Evolutionary conservation across 2,113 vertebrate species (phyloP), one percentile per base, ranked within the genome.

Genomic region (Indicator indicator): DNA sequence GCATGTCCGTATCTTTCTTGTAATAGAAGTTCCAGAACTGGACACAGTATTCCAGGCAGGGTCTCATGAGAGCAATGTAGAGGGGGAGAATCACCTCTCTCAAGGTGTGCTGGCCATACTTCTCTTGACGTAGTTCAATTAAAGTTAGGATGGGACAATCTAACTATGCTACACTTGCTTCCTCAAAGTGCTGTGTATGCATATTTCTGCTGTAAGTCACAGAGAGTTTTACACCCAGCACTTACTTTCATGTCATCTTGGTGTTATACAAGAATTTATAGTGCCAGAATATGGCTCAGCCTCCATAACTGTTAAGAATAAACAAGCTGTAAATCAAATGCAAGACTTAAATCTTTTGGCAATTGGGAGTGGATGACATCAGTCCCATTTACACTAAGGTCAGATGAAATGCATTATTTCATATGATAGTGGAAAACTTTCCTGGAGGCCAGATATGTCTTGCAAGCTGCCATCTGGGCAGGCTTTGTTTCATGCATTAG

Each of bases 251-350:
- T 38, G 60, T 94, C 56, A 32, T 85, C n/a, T 70, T 42, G 64
- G 50, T 69, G 75, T 95, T 91, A 65, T 1, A 42, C 18, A 52
- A n/a, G 21, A 56, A 90, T 91, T 91, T 91, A 77, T 4, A 83
- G 64, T 33, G 65, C 52, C 59, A 95, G 63, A 79, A 88, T 64
- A 83, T 63, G 56, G 56, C n/a, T 91, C 67, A 40, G 90, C 72
- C 85, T 88, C 80, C 0, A 1, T 64, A 73, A 83, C 16, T 71
- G 60, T 69, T 46, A 48, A 76, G 72, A 83, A 95, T 59, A 94
- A 94, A 83, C 83, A 93, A 90, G 62, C 5, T 87, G 71, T 96
- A 89, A 93, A 91, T 87, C 89, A 89, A 65, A 73, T 33, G 13
- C 42, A 85, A 58, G 71, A 60, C 38, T 92, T 90, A 59, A 73